Evolutionary conservation across 2,888 invertebrate genomes (phyloP), one percentile per base, ranked within the genome.

Genomic region (Antheraea assamensis): DNA sequence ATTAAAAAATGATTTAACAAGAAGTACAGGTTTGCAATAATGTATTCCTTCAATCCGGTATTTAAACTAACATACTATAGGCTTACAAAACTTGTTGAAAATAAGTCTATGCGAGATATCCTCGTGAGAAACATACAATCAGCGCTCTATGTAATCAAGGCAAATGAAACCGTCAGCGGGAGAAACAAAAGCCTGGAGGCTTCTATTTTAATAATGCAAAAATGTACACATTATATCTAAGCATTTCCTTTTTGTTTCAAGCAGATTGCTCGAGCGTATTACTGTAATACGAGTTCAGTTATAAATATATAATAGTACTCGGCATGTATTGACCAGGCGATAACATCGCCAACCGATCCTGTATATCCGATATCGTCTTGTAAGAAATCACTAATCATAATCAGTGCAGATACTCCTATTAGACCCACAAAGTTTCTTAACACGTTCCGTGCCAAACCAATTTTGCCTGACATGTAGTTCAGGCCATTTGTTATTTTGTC

Each of bases 91-190:
- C 52, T 72, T 55, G 58, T 24, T 47, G n/a, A 68, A 64, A 76
- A 75, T 75, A 75, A 42, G 49, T 58, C 42, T 19, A 19, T 71
- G 7, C 47, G 31, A 73, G 73, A 75, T 55, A 76, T 74, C 66
- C 72, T 71, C 24, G 70, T 52, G 66, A 31, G 73, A 75, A 72
- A 73, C 70, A n/a, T 74, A 75, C 73, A 75, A 75, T 71, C 72
- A 74, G 68, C 52, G 35, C 70, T 73, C 74, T 74, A 72, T 75
- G 71, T 75, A 75, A 76, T 77, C 74, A 74, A 72, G 70, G 70
- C 66, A 72, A 72, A 75, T 73, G 74, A 77, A 75, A 70, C 73
- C 75, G 78, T 75, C 78, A 76, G 76, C 73, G 71, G 52, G 73
- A 73, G 73, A 73, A 75, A 49, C 71, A 64, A 75, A 73, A 64